phyloP scores from a whole-genome alignment of 1,140 invertebrate species.

The Brachionus paranguensis region DNA sequence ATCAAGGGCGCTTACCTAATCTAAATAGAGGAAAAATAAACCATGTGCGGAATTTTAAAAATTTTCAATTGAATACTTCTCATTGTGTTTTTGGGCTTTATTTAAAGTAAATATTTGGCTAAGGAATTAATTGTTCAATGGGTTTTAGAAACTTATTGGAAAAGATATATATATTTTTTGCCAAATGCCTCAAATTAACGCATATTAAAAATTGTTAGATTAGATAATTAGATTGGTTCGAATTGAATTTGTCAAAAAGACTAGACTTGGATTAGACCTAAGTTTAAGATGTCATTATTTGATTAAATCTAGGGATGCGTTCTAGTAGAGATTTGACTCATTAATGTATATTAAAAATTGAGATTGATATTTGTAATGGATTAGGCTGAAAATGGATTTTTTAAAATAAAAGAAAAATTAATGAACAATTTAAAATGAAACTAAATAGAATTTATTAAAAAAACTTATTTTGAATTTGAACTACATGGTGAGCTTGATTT shows the following conservation, averaged over 20 bases:
- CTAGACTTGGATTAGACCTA: neutral
- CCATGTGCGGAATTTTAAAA: neutral
- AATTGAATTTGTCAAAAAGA: neutral
- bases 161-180: neutral
- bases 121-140: neutral
- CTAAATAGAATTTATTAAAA: neutral
- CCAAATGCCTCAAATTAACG: neutral
- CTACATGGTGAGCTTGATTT: neutral
- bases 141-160: neutral
- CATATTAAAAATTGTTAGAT: neutral
- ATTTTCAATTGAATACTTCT: slow-evolving; percentile 12
- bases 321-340: neutral
- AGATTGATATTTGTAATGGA: neutral
- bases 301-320: neutral
- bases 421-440: neutral
- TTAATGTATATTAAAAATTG: neutral
- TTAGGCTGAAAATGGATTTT: neutral
- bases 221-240: neutral
- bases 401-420: neutral
- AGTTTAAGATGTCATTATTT: neutral
- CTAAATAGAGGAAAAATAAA: neutral
- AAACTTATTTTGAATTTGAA: neutral
- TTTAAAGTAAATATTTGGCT: slow-evolving; percentile 22
- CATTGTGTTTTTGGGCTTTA: neutral
- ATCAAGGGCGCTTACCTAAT: slow-evolving; percentile 37